Evolutionary conservation across 37 sponge, comb jelly and placozoan genomes (phyloP).

Genomic region (Corticium candelabrum): DNA sequence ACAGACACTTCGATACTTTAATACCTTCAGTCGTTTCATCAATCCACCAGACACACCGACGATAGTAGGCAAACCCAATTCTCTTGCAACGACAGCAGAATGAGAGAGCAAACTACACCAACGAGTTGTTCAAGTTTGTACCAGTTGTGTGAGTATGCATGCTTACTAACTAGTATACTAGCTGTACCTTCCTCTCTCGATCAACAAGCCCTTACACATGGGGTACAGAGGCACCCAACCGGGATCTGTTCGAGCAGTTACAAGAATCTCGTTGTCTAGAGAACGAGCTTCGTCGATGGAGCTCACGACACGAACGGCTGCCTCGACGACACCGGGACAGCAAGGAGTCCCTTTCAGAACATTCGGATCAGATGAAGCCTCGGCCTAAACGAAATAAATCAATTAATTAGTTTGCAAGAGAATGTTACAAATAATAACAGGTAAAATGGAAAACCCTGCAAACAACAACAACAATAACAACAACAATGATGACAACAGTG

Average conservation of each 20-base stretch:
- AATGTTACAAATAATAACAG: background rate
- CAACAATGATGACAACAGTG: background rate
- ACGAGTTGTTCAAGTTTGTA: background rate
- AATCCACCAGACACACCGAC: slow-evolving; percentile 84
- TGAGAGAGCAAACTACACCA: slow-evolving; percentile 74
- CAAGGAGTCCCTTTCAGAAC: slow-evolving; percentile 59
- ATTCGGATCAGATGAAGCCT: slow-evolving; percentile 66
- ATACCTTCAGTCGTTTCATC: slow-evolving; percentile 70
- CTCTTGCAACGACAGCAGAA: slow-evolving; percentile 82
- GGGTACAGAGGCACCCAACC: slow-evolving; percentile 89
- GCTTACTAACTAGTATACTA: background rate
- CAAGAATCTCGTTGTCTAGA: slow-evolving; percentile 66
- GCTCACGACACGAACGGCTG: slow-evolving; percentile 53
- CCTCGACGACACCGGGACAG: slow-evolving; percentile 77
- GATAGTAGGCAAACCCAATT: slow-evolving; percentile 78
- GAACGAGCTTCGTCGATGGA: slow-evolving; percentile 59
- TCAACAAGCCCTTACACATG: slow-evolving; percentile 70
- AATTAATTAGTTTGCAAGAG: background rate
- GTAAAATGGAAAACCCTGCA: background rate
- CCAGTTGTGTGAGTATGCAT: background rate
- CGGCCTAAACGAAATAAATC: slow-evolving; percentile 17
- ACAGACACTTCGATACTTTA: background rate
- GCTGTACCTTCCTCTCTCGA: slow-evolving; percentile 73
- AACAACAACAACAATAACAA: background rate
- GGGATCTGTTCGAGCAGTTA: slow-evolving; percentile 79